These are phyloP conservation scores for Gallinago nigripennis DNA, from an alignment of 2,797 vertebrate genomes.

Conservation along the genomic window DNA sequence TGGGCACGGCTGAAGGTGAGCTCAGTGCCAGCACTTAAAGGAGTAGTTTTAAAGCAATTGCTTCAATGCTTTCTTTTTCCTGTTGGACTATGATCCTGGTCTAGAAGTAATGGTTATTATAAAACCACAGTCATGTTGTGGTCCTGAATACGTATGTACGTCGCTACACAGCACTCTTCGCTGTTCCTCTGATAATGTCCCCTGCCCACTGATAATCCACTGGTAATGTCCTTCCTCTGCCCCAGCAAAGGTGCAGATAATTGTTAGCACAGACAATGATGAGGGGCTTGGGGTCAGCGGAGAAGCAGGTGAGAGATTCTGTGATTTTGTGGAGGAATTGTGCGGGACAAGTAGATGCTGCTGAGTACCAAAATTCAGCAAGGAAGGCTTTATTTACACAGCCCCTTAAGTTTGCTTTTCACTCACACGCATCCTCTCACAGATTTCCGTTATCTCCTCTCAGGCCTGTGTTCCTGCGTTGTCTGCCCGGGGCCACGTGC, in stretches of 20 bases:
- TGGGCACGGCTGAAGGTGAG: neutral
- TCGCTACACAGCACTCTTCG: neutral
- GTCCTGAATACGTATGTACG: neutral
- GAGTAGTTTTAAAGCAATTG: neutral
- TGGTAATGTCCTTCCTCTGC: neutral
- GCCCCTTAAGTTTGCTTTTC: neutral
- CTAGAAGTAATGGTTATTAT: neutral
- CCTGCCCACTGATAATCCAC: no score
- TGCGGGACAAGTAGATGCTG: neutral
- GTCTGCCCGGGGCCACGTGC: neutral
- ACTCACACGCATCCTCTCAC: neutral
- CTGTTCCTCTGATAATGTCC: neutral
- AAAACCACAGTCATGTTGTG: neutral
- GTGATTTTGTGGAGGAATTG: neutral
- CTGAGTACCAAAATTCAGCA: neutral
- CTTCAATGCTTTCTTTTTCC: neutral
- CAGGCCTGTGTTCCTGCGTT: fast-evolving
- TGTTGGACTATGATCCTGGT: neutral
- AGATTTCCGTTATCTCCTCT: neutral
- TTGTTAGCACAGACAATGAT: neutral
- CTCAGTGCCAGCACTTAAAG: neutral
- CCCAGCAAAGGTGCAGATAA: neutral
- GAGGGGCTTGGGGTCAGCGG: neutral
- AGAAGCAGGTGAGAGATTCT: neutral
- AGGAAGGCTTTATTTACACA: neutral